phyloP scores from a whole-genome alignment of 2,797 vertebrate genomes.

The Micropoecilia bifurca region DNA sequence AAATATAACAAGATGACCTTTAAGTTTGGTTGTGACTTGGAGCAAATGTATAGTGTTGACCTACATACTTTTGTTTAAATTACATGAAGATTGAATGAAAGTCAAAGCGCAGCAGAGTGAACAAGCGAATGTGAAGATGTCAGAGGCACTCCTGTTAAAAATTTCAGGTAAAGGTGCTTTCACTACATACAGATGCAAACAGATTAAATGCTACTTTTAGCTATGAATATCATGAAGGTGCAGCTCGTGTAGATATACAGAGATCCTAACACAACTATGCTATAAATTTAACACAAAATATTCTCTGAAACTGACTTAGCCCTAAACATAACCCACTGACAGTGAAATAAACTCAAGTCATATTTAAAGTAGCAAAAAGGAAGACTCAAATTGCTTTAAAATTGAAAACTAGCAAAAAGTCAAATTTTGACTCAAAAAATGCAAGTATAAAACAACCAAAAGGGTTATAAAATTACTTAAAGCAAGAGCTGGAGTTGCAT shows the following conservation, averaged over 20 bases:
- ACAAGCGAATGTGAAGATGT: constrained; percentile 36
- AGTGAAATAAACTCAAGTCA: constrained; percentile 23
- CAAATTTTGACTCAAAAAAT: constrained; percentile 20
- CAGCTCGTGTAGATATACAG: constrained; percentile 1
- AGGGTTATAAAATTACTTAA: constrained; percentile 52
- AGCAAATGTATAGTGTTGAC: constrained; percentile 1
- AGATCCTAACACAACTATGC: constrained; percentile 11
- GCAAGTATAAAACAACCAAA: constrained; percentile 49
- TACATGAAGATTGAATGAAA: constrained; percentile 9
- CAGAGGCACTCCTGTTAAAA: constrained; percentile 65
- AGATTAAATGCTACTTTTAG: constrained; percentile 36
- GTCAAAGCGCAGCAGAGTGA: constrained; percentile 39
- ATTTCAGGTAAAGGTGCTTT: constrained; percentile 58
- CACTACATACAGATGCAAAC: constrained; percentile 12
- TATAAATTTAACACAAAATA: constrained; percentile 16
- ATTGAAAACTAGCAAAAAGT: constrained; percentile 35
- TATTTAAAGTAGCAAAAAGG: constrained; percentile 49
- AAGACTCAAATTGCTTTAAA: constrained; percentile 58
- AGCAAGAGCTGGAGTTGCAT: constrained; percentile 32
- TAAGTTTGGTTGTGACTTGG: background rate
- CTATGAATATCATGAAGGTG: constrained; percentile 8
- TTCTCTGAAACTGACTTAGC: background rate
- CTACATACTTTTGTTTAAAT: constrained; percentile 20
- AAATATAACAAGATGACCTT: background rate
- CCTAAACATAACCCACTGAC: background rate